Evolutionary conservation across 2,888 invertebrate genomes (phyloP).

Genomic region (Hydriomena furcata): DNA sequence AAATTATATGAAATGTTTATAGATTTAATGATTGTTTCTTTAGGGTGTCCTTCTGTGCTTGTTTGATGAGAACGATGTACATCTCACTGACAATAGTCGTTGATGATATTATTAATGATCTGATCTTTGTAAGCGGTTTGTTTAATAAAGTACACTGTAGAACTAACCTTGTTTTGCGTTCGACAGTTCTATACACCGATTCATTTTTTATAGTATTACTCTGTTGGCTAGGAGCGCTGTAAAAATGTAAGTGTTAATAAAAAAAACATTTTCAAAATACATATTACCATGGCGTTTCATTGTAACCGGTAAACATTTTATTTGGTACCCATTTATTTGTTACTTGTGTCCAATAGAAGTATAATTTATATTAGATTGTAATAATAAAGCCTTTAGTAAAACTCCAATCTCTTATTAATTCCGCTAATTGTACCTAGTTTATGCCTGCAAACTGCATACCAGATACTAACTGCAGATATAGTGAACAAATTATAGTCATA

Average conservation of each 20-base stretch:
- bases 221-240: constrained; percentile 84
- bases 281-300: constrained; percentile 69
- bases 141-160: constrained; percentile 79
- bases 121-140: constrained; percentile 73
- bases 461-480: background rate
- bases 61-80: constrained; percentile 68
- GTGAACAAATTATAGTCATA: too few relatives aligned
- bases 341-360: constrained; percentile 30
- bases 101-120: constrained; percentile 69
- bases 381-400: constrained; percentile 30
- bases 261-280: constrained; percentile 83
- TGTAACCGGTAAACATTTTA: constrained; percentile 37
- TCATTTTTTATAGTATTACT: constrained; percentile 83
- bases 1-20: constrained; percentile 84
- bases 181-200: constrained; percentile 80
- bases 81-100: constrained; percentile 75
- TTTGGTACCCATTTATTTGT: constrained; percentile 27
- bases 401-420: constrained; percentile 20
- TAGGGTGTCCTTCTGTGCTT: constrained; percentile 79
- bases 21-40: constrained; percentile 81
- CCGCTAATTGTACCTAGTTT: background rate
- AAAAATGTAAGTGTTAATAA: constrained; percentile 84
- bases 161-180: constrained; percentile 81
- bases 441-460: background rate
- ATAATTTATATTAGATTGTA: constrained; percentile 27